Evolutionary conservation across 2,113 vertebrate genomes (phyloP).

Genomic region (Saimiri boliviensis): DNA sequence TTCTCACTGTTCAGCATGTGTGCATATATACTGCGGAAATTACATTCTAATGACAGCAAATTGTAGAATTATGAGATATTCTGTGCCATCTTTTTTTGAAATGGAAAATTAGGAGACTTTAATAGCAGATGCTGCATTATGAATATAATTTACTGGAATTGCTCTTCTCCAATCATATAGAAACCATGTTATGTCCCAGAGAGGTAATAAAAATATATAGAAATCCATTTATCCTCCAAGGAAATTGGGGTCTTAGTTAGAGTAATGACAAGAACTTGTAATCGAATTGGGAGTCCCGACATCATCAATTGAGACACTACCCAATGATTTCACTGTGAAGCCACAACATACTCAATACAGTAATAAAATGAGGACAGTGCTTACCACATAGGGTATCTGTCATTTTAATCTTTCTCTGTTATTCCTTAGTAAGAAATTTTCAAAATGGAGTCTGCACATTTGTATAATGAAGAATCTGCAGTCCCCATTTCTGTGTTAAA

Average conservation of each 20-base stretch:
- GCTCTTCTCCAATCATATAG: conserved; percentile 64
- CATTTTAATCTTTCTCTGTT: conserved; percentile 29
- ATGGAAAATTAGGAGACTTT: conserved; percentile 57
- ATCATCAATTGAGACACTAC: conserved; percentile 42
- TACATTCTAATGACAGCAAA: conserved; percentile 67
- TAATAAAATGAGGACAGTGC: conserved; percentile 57
- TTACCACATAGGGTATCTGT: background rate
- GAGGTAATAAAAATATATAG: conserved; percentile 67
- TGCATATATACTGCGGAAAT: conserved; percentile 50
- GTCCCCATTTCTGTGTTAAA: conserved; percentile 15
- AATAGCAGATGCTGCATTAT: conserved; percentile 60
- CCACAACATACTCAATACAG: background rate
- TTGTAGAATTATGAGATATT: conserved; percentile 64
- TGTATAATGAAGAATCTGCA: conserved; percentile 28
- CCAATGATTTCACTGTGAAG: conserved; percentile 47
- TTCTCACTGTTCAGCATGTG: conserved; percentile 35
- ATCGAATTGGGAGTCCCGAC: background rate
- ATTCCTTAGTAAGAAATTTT: conserved; percentile 10
- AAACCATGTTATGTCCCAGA: conserved; percentile 29
- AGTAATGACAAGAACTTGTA: conserved; percentile 56
- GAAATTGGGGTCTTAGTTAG: conserved; percentile 55
- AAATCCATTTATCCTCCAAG: conserved; percentile 64
- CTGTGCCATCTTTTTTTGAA: conserved; percentile 29
- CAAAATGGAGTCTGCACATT: conserved; percentile 13
- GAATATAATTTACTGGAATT: conserved; percentile 65